Base-by-base conservation (phyloP, 2,888 invertebrate species). In the Phortica magna region DNA sequence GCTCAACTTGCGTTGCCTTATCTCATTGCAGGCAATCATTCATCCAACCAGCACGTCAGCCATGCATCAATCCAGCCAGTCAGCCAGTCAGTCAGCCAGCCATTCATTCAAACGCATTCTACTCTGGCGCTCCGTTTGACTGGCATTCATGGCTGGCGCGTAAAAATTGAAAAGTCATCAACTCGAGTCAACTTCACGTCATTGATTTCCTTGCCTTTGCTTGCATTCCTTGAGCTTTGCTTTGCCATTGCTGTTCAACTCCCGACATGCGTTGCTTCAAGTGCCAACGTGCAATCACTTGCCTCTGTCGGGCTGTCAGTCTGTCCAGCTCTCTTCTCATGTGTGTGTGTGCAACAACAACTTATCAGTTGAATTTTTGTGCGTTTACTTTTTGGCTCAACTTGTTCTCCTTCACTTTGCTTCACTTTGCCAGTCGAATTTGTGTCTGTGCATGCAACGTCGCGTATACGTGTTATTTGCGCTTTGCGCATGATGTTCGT, bases 141-240 rank as follows among this genome's bases (percentile, higher is more conserved):
- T 31, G 64, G 31, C 64, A 14, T 31, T 14, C 14, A 14, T 64
- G 31, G 31, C 5, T 31, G 31, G 31, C 64, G 64, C 39, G 64
- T 19, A 31, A 22, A 64, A 59, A 64, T 39, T 64, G 64, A 64
- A 64, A 64, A 64, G 64, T 64, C 64, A 64, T 64, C 39, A 31
- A 31, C 39, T 12, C 17, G 9, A 7, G 12, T 64, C 64, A 19
- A 17, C 61, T 61, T 61, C 39, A 14, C 31, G 64, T 31, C 64
- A 14, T 64, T 31, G 14, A 22, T 64, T 64, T 59, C 39, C 64
- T 9, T 64, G 2, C 9, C 22, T 12, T 12, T 2, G 5, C 5
- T 4, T 12, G 48, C 48, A 48, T 48, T 48, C 48, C 48, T 12
- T 48, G 5, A 48, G 48, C 48, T 48, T 48, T 48, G 3, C 48